Conservation (phyloP, 1,140 invertebrate genomes). For the Oncopeltus fasciatus region DNA sequence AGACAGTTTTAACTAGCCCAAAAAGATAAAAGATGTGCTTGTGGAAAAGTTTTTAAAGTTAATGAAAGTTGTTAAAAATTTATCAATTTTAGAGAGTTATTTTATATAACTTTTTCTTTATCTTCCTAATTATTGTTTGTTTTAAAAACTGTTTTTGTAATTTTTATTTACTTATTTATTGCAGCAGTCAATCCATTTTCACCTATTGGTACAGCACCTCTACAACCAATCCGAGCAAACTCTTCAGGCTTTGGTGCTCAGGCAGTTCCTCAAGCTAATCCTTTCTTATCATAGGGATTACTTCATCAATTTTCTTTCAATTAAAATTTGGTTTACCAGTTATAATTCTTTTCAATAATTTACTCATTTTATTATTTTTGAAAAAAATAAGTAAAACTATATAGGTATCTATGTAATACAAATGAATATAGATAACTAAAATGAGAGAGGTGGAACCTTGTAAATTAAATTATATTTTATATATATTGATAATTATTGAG, state of each 20-base stretch:
- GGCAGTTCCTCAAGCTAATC: slow-evolving; percentile 17
- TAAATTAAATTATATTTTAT: not conserved
- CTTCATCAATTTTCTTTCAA: not conserved
- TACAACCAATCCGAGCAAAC: slow-evolving; percentile 7
- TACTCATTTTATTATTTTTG: too few species aligned
- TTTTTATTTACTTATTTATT: not conserved
- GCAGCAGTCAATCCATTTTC: slow-evolving; percentile 18
- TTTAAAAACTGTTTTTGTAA: not conserved
- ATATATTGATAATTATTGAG: not conserved
- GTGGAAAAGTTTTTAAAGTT: too few species aligned
- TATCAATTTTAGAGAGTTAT: too few species aligned
- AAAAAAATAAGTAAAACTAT: too few species aligned
- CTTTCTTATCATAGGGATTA: slow-evolving; percentile 20
- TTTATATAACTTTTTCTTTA: not conserved
- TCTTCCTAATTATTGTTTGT: too few species aligned
- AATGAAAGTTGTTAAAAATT: too few species aligned
- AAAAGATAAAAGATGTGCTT: too few species aligned
- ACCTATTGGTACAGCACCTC: slow-evolving; percentile 7
- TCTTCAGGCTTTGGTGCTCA: not conserved
- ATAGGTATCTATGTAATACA: too few species aligned
- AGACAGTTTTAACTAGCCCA: too few species aligned
- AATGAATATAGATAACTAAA: too few species aligned
- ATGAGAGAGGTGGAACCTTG: not conserved
- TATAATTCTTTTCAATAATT: not conserved
- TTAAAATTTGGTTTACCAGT: not conserved